A percentile compares a stretch with the other conserved stretches of the same genome.
Conservation (phyloP, 30 jellyfish, hydroid and myxozoan species). For the Phacellophora camtschatica region DNA sequence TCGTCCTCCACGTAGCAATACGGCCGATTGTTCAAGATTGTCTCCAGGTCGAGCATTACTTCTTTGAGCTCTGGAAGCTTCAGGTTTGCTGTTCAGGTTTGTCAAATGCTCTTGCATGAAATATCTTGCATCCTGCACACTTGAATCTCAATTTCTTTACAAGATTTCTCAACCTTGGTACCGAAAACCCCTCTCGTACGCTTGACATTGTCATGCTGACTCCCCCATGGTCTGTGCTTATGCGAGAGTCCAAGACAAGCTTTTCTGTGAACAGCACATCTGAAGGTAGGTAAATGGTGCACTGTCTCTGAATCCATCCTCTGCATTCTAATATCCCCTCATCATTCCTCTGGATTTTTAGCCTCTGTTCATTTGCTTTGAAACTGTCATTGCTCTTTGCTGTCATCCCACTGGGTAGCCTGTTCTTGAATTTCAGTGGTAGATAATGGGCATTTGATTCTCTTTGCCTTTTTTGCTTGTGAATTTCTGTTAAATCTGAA, state of each 20-base stretch:
- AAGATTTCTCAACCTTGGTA: slow-evolving; percentile 56
- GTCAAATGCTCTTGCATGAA: neutral
- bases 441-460: slow-evolving; percentile 20
- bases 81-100: slow-evolving; percentile 25
- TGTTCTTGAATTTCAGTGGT: slow-evolving; percentile 27
- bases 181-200: slow-evolving; percentile 27
- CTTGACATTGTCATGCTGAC: slow-evolving; percentile 25
- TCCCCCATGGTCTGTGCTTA: slow-evolving; percentile 33
- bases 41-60: slow-evolving; percentile 27
- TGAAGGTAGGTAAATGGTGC: slow-evolving; percentile 45
- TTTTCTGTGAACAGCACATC: neutral
- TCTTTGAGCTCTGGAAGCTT: slow-evolving; percentile 26
- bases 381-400: slow-evolving; percentile 4
- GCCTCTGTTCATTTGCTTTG: slow-evolving; percentile 5
- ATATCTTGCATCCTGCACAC: slow-evolving; percentile 35
- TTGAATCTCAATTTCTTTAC: slow-evolving; percentile 4
- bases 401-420: neutral
- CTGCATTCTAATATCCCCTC: slow-evolving; percentile 2
- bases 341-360: neutral
- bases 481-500: slow-evolving; percentile 31
- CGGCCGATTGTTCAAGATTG: slow-evolving; percentile 25
- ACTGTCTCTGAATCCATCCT: slow-evolving; percentile 25
- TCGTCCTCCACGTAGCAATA: slow-evolving; percentile 20
- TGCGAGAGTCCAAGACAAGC: slow-evolving; percentile 5
- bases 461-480: neutral